Evolutionary conservation across 2,888 invertebrate species (phyloP), one percentile per base, ranked within the genome.

Genomic region (Drosophila buzzatii): DNA sequence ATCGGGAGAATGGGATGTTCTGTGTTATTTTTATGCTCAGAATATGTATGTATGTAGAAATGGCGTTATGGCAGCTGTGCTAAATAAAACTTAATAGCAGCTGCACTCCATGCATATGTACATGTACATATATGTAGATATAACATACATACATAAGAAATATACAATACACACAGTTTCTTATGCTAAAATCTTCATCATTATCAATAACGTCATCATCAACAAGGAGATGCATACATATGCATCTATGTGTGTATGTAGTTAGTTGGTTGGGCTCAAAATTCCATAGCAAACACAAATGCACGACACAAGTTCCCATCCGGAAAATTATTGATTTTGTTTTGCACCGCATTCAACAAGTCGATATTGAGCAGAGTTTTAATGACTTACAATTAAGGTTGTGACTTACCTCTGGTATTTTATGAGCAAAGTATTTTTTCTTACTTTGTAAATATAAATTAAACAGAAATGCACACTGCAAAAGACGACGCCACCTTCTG

Each of bases 21-120:
- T 64, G 69, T 65, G 71, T 73, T 89, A 86, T 89, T 84, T 86
- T 70, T 83, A 89, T 88, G 84, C 64, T 63, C 55, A 53, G 62
- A 42, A 57, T 47, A 56, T 41, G 49, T 57, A 6, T 16, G 16
- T 27, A 27, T 27, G 6, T 27, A 27, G 27, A 27, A 27, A 72
- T 71, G 70, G 51, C 58, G 33, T 27, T 39, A n/a, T 45, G 45
- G 76, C 86, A 85, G 78, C 79, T 76, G 84, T 72, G 78, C 82
- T 72, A 81, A 76, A 89, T 77, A 76, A 65, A 77, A 71, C 57
- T 55, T 42, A 44, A 72, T 52, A 64, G 87, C 85, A 86, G 84
- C 87, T 85, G 89, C 88, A 73, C 58, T 79, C 59, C 52, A 58
- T 65, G 55, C 57, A 42, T 42, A n/a, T n/a, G n/a, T n/a, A 66